phyloP scores from a whole-genome alignment of 2,797 vertebrate genomes.

The Liasis olivaceus region DNA sequence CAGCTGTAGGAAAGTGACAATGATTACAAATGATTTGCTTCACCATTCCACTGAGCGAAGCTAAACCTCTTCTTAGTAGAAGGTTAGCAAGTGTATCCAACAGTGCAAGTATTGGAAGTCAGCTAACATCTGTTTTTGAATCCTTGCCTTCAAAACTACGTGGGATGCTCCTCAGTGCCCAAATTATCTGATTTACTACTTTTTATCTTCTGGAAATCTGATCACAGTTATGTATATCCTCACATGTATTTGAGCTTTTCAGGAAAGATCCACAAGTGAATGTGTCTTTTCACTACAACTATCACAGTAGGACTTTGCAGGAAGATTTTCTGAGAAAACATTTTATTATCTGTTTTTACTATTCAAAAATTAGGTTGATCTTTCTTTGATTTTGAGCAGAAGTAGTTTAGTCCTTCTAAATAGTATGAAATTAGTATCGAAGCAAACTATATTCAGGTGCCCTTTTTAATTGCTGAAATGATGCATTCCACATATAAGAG shows the following conservation, averaged over 20 bases:
- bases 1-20: not conserved
- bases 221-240: not conserved
- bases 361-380: too few relatives aligned
- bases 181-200: not conserved
- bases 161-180: too few relatives aligned
- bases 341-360: not conserved
- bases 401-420: not conserved
- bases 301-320: not conserved
- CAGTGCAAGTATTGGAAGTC: too few relatives aligned
- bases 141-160: too few relatives aligned
- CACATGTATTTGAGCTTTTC: not conserved
- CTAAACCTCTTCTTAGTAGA: not conserved
- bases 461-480: not conserved
- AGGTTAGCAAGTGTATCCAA: not conserved
- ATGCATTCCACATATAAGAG: too few relatives aligned
- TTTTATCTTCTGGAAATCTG: not conserved
- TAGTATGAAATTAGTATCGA: too few relatives aligned
- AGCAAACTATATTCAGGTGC: not conserved
- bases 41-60: not conserved
- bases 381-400: not conserved
- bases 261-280: not conserved
- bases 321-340: not conserved
- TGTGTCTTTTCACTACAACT: not conserved
- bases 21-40: not conserved
- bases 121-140: too few relatives aligned